These are phyloP conservation scores for Folsomia candida DNA, from an alignment of 2,888 invertebrate species.

Conservation along the genomic window DNA sequence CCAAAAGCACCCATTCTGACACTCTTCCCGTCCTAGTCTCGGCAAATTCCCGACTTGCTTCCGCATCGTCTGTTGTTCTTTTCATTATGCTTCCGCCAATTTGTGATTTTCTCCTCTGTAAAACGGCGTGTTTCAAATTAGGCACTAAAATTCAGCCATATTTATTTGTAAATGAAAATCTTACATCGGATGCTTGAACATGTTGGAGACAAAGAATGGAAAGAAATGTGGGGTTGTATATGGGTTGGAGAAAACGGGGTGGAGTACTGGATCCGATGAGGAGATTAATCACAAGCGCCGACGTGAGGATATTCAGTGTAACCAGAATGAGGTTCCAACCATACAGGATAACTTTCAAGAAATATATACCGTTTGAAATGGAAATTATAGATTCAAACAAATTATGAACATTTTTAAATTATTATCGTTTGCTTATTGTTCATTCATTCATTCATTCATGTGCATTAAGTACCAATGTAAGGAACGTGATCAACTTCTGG, in stretches of 20 bases:
- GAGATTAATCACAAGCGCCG: conserved; percentile 37
- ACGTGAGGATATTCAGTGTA: conserved; percentile 39
- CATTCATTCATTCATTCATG: not conserved
- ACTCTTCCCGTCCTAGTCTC: conserved; percentile 22
- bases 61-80: conserved; percentile 18
- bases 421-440: not conserved
- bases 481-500: conserved; percentile 47
- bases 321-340: conserved; percentile 45
- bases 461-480: conserved; percentile 30
- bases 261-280: conserved; percentile 40
- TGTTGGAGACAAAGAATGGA: conserved; percentile 41
- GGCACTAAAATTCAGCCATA: not conserved
- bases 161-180: not conserved
- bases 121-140: not conserved
- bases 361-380: not conserved
- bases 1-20: conserved; percentile 64
- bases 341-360: conserved; percentile 39
- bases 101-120: not conserved
- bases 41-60: conserved; percentile 17
- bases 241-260: conserved; percentile 34
- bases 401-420: too few relatives aligned
- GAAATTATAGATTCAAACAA: too few relatives aligned
- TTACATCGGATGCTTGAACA: conserved; percentile 29
- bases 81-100: conserved; percentile 12
- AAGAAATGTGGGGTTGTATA: conserved; percentile 39